A percentile compares a stretch with the other conserved stretches of the same genome.
Evolutionary conservation across 2,888 invertebrate genomes (phyloP).

Genomic region (Acleris laterana): DNA sequence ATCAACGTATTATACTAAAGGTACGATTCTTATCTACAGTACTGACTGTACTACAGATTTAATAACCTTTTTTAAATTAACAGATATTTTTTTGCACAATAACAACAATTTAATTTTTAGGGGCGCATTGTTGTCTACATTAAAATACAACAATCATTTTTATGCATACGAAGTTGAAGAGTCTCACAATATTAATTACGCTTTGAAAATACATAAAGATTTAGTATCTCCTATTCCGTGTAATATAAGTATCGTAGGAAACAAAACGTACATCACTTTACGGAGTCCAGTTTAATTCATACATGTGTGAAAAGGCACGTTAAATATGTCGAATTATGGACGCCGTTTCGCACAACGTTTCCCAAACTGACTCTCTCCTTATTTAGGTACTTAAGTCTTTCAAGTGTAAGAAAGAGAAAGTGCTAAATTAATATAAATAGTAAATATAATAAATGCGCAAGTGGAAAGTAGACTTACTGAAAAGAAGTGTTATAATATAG

Average conservation of each 20-base stretch:
- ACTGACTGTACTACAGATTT: neutral
- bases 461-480: too few species aligned
- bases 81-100: conserved; percentile 8
- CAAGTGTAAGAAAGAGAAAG: too few species aligned
- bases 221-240: conserved; percentile 14
- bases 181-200: neutral
- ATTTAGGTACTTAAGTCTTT: too few species aligned
- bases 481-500: too few species aligned
- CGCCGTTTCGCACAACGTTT: too few species aligned
- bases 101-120: neutral
- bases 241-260: conserved; percentile 1
- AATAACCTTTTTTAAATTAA: conserved; percentile 1
- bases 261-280: conserved; percentile 8
- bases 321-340: too few species aligned
- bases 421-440: too few species aligned
- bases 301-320: too few species aligned
- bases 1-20: conserved; percentile 10
- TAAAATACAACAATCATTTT: conserved; percentile 6
- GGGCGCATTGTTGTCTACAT: conserved; percentile 1
- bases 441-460: too few species aligned
- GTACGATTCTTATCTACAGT: conserved; percentile 9
- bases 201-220: neutral
- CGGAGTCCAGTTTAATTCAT: conserved; percentile 1
- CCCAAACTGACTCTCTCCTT: too few species aligned
- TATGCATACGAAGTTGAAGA: conserved; percentile 15